Percentiles rank a stretch among this genome's conserved stretches.
Evolutionary conservation across 2,797 vertebrate species (phyloP).

Genomic region (Allobates femoralis): DNA sequence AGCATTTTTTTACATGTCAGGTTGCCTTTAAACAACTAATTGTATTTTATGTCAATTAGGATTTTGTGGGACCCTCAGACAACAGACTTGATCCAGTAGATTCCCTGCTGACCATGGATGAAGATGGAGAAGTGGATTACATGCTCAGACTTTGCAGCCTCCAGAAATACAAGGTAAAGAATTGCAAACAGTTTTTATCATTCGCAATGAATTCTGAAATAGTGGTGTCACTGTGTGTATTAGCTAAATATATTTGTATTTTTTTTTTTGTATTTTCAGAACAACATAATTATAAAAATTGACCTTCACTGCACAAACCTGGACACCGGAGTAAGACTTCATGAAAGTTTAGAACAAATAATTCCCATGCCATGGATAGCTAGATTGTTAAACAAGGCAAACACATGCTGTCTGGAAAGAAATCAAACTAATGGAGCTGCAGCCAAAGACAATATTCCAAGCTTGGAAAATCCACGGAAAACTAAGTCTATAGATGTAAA

Average conservation of each 20-base stretch:
- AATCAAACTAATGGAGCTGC: not conserved
- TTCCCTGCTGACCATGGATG: constrained; percentile 72
- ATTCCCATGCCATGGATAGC: constrained; percentile 81
- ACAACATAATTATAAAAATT: constrained; percentile 77
- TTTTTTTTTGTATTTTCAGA: constrained; percentile 60
- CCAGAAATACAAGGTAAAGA: constrained; percentile 82
- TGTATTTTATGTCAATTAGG: constrained; percentile 67
- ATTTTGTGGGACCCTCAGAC: constrained; percentile 69
- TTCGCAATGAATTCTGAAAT: too few species aligned
- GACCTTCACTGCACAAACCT: constrained; percentile 78
- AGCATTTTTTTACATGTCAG: too few species aligned
- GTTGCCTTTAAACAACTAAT: not conserved
- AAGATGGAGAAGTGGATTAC: constrained; percentile 72
- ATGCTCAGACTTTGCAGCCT: constrained; percentile 80
- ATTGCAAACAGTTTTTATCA: not conserved
- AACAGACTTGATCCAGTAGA: constrained; percentile 75
- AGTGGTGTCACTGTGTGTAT: not conserved
- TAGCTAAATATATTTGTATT: not conserved
- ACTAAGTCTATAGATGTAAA: constrained; percentile 54
- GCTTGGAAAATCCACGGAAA: constrained; percentile 57
- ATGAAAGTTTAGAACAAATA: constrained; percentile 74
- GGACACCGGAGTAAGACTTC: constrained; percentile 72
- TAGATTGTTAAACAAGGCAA: constrained; percentile 71
- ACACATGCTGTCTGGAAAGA: constrained; percentile 24
- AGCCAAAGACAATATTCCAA: constrained; percentile 49